Conservation (phyloP, 2,797 vertebrate species). For the Poecile montanus region DNA sequence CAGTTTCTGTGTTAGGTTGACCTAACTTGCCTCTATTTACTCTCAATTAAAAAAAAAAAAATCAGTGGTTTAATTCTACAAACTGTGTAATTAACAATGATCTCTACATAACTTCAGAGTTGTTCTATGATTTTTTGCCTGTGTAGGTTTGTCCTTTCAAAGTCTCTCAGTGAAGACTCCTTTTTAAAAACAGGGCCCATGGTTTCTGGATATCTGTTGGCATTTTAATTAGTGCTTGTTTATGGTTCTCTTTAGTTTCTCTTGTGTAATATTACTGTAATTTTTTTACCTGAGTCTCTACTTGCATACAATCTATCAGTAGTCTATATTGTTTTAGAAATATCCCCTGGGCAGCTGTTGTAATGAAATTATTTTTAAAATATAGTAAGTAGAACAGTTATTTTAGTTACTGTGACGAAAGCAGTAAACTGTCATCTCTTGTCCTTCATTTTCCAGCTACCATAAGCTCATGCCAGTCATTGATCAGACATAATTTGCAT, state of each 20-base stretch:
- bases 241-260: background rate
- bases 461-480: background rate
- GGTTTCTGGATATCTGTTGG: background rate
- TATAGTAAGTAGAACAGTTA: conserved; percentile 35
- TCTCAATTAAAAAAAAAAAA: background rate
- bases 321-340: background rate
- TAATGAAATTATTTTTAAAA: conserved; percentile 47
- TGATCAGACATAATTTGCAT: background rate
- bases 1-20: background rate
- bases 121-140: background rate
- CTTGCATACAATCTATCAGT: background rate
- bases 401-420: background rate
- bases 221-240: background rate
- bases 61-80: background rate
- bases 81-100: background rate
- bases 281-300: background rate
- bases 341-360: conserved; percentile 8
- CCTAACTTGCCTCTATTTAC: background rate
- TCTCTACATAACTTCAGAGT: background rate
- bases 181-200: background rate
- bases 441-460: background rate
- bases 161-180: background rate
- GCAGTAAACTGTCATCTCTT: background rate
- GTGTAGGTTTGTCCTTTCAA: background rate
- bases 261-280: background rate